Conservation (phyloP, 2,113 vertebrate species). For the Gulo gulo region DNA sequence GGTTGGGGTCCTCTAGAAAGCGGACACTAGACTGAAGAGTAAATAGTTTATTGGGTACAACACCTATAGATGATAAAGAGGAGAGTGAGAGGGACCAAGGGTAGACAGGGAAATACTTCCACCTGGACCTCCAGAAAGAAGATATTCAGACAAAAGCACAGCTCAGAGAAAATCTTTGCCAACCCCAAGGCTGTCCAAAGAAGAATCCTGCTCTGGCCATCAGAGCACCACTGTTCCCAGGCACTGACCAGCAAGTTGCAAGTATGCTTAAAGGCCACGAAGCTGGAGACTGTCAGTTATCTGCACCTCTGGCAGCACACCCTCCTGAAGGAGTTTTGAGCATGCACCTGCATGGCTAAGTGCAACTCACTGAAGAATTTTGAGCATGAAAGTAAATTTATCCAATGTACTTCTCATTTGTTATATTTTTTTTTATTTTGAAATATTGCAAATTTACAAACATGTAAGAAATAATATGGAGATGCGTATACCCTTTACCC, state of each 20-base stretch:
- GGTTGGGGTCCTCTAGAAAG: background rate
- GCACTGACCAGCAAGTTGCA: rapidly evolving
- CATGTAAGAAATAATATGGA: background rate
- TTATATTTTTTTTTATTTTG: background rate
- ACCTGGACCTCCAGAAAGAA: background rate
- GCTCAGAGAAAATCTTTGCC: background rate
- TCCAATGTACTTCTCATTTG: background rate
- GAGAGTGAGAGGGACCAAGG: background rate
- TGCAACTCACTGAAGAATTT: background rate
- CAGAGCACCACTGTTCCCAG: too few species aligned
- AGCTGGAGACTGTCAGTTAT: background rate
- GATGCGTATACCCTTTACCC: background rate
- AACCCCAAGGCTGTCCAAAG: background rate
- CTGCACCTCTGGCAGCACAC: background rate
- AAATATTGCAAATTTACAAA: background rate
- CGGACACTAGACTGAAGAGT: background rate
- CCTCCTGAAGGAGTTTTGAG: background rate
- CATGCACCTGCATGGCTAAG: rapidly evolving
- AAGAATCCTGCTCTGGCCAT: background rate
- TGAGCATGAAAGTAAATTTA: background rate
- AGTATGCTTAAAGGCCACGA: background rate
- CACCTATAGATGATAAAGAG: background rate
- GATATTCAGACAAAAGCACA: background rate
- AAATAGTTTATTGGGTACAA: background rate
- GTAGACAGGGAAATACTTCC: background rate